Evolutionary conservation across 2,888 invertebrate genomes (phyloP).

Genomic region (Drosophila flavopinicola): DNA sequence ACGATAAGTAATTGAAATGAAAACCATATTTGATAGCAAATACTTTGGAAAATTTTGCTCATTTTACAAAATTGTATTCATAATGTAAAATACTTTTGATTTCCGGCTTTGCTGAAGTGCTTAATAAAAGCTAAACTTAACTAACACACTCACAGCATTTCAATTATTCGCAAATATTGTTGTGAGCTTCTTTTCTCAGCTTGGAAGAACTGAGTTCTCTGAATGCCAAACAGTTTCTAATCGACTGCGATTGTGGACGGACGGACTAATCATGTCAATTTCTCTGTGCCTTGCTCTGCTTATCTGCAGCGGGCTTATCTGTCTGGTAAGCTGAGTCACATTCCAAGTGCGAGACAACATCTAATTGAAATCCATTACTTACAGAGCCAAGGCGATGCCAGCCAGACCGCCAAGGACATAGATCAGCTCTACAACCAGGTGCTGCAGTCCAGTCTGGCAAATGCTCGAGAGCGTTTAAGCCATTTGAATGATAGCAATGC

Average conservation of each 20-base stretch:
- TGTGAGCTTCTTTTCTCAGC: not conserved
- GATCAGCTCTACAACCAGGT: conserved; percentile 58
- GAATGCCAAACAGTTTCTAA: conserved; percentile 40
- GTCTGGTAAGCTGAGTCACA: conserved; percentile 38
- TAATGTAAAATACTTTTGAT: conserved; percentile 34
- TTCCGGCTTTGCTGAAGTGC: conserved; percentile 58
- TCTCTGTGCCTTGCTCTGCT: conserved; percentile 28
- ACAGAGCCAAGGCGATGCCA: conserved; percentile 31
- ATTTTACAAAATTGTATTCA: conserved; percentile 41
- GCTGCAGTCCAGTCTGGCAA: conserved; percentile 35
- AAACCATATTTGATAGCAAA: conserved; percentile 20
- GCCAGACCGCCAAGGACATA: conserved; percentile 34
- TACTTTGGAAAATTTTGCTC: conserved; percentile 40
- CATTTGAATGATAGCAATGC: conserved; percentile 28
- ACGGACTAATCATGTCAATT: conserved; percentile 37
- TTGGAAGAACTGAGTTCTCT: not conserved
- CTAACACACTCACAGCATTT: conserved; percentile 6
- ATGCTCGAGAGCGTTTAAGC: conserved; percentile 11
- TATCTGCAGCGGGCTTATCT: conserved; percentile 56
- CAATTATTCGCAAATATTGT: not conserved
- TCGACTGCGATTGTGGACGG: conserved; percentile 23
- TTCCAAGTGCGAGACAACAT: not conserved
- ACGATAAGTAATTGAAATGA: conserved; percentile 32
- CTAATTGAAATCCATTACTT: not conserved
- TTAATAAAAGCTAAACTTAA: conserved; percentile 60